Evolutionary conservation across 2,113 vertebrate species (phyloP).

Genomic region (Trichomycterus rosablanca): DNA sequence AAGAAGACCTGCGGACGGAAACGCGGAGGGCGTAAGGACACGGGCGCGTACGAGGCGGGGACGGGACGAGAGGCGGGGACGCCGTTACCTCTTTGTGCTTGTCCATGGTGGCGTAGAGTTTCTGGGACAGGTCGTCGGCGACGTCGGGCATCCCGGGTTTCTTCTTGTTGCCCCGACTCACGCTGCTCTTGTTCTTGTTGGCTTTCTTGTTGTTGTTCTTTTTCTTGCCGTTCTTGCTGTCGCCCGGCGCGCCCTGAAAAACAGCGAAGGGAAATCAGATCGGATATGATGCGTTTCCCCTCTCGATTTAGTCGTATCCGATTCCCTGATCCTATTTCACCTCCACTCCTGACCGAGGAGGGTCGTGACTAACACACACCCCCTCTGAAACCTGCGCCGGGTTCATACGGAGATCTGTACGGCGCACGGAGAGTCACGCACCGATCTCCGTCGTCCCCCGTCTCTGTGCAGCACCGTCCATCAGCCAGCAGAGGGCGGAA

Average conservation of each 20-base stretch:
- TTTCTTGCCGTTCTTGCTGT: constrained; percentile 98
- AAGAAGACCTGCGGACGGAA: constrained; percentile 83
- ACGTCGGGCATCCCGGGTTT: constrained; percentile 96
- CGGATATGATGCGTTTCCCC: no score
- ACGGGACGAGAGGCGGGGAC: not conserved
- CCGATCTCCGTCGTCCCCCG: no score
- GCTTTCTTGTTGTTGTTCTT: constrained; percentile 99
- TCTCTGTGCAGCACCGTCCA: no score
- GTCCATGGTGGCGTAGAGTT: constrained; percentile 94
- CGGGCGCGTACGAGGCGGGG: not conserved
- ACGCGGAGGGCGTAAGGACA: not conserved
- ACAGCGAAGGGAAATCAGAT: constrained; percentile 20
- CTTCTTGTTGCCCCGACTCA: constrained; percentile 97
- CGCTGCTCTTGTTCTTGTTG: constrained; percentile 96
- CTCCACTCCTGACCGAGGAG: no score
- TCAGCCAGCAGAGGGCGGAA: no score
- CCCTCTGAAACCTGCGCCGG: no score
- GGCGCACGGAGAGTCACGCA: no score
- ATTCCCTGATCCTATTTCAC: no score
- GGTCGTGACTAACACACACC: no score
- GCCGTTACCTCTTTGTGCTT: constrained; percentile 94
- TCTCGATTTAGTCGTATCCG: no score
- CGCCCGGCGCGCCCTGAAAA: constrained; percentile 82
- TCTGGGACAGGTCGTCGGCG: constrained; percentile 95
- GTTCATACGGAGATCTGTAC: no score